Evolutionary conservation across 2,888 invertebrate species (phyloP).

Genomic region (Acronicta alni): DNA sequence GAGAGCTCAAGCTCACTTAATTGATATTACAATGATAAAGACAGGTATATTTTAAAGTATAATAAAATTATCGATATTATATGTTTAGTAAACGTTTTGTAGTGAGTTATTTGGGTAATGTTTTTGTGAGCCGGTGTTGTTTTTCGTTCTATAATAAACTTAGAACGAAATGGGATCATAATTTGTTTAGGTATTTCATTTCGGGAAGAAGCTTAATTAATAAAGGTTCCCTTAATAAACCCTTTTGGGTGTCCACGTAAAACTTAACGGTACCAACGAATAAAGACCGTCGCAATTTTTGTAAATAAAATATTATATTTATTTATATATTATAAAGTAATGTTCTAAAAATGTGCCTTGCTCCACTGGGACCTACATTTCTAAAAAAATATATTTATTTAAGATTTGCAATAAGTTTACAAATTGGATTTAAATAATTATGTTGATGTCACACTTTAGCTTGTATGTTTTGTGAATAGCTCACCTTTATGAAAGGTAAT

Average conservation of each 20-base stretch:
- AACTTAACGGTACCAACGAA: slow-evolving; percentile 3
- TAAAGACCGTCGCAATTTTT: slow-evolving; percentile 3
- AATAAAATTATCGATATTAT: too few relatives aligned
- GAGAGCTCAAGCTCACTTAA: too few relatives aligned
- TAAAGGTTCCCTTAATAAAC: too few relatives aligned
- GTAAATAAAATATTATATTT: slow-evolving; percentile 6
- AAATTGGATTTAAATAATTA: slow-evolving; percentile 17
- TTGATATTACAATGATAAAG: too few relatives aligned
- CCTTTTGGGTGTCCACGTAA: slow-evolving; percentile 1
- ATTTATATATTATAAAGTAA: neutral
- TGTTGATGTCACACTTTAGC: slow-evolving; percentile 15
- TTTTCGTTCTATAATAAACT: too few relatives aligned
- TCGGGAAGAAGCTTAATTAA: too few relatives aligned
- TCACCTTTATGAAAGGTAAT: slow-evolving; percentile 39
- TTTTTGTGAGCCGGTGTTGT: too few relatives aligned
- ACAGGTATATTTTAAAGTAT: too few relatives aligned
- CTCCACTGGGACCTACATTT: slow-evolving; percentile 2
- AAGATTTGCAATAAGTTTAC: slow-evolving; percentile 20
- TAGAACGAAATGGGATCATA: too few relatives aligned
- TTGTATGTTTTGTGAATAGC: slow-evolving; percentile 8
- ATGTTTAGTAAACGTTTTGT: too few relatives aligned
- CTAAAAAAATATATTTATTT: slow-evolving; percentile 11
- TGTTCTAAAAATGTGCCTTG: slow-evolving; percentile 2
- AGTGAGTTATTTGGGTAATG: too few relatives aligned
- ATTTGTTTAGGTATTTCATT: too few relatives aligned